Base-by-base conservation (phyloP, 2,113 vertebrate species). In the Petromus typicus region DNA sequence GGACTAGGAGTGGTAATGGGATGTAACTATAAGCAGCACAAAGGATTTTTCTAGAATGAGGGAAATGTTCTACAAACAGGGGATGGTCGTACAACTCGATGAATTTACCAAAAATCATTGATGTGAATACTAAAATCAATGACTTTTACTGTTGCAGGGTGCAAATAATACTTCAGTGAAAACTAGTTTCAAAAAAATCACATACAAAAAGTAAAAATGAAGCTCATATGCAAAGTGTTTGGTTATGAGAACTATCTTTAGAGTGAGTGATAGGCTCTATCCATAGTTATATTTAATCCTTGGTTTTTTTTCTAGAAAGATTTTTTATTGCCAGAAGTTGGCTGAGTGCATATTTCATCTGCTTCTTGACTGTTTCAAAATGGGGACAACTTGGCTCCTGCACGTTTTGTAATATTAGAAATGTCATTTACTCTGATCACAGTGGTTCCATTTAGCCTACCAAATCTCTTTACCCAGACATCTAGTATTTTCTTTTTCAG, bases 361-460 rank as follows among this genome's bases (percentile, higher is more conserved):
- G 59, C 75, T 93, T 69, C 73, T 23, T 73, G 81, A 89, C 57
- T 16, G 17, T 84, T 95, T 86, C 66, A 40, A 79, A 96, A 84
- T 17, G 54, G 6, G 61, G 78, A 57, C 14, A 64, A 63, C 54
- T 2, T 51, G 25, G 91, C 16, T n/a, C 40, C 51, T 61, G 51
- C 87, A 94, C 27, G n/a, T 54, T 93, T 64, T 30, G 10, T 32
- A 82, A 82, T 40, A 81, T 27, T 73, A 84, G 32, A 79, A 45
- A 78, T 59, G 71, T 78, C 90, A 85, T 81, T 83, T 84, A 30
- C 1, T 18, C 8, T 10, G 23, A 86, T 86, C 86, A 83, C 73
- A 64, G 69, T 56, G 25, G 34, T 27, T 93, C 54, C 34, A 63
- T 32, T 7, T 56, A 61, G 79, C 25, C 40, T 43, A 37, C 27